Conservation (phyloP, 2,113 vertebrate species). For the Marmota flaviventris region DNA sequence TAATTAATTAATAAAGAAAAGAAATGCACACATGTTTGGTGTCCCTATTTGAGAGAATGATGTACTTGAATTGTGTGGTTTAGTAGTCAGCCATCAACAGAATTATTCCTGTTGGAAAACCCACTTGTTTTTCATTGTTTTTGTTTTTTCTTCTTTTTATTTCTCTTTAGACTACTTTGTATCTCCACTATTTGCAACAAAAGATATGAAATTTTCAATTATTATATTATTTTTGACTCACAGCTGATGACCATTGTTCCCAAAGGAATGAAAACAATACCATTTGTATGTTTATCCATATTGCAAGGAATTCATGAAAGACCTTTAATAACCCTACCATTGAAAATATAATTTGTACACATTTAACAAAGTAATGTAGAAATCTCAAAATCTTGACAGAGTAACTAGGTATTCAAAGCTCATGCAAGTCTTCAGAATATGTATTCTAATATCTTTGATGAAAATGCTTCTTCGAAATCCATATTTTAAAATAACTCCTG, state of each 20-base stretch:
- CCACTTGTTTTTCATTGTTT: not conserved
- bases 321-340: not conserved
- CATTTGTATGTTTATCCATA: not conserved
- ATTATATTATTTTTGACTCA: not conserved
- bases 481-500: not conserved
- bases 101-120: not conserved
- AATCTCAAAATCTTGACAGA: not conserved
- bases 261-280: not conserved
- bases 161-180: not conserved
- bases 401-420: not conserved
- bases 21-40: not conserved
- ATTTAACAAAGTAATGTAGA: not conserved
- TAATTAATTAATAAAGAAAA: not conserved
- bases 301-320: not conserved
- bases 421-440: not conserved
- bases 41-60: not conserved
- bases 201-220: not conserved
- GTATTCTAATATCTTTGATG: not conserved
- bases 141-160: not conserved
- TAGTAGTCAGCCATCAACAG: not conserved
- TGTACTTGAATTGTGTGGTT: not conserved
- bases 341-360: conserved; percentile 30
- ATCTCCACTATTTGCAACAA: not conserved
- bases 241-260: not conserved
- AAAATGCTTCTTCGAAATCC: conserved; percentile 1